Evolutionary conservation across 2,113 vertebrate species (phyloP).

Genomic region (Silurus glanis): DNA sequence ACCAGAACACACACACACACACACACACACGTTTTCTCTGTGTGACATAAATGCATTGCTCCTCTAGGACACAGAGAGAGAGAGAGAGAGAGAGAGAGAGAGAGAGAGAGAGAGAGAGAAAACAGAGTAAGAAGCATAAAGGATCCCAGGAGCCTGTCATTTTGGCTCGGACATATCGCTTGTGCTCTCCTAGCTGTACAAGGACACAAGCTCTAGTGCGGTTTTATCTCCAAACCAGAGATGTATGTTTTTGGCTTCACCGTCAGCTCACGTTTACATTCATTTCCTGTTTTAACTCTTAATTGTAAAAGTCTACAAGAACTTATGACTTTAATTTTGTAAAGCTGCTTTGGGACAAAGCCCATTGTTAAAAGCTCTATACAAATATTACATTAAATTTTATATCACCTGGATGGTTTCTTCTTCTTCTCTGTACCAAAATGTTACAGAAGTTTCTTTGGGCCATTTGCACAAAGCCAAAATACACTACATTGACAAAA

Average conservation of each 20-base stretch:
- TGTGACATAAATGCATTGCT: conserved; percentile 49
- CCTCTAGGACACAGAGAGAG: conserved; percentile 47
- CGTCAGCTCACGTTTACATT: background rate
- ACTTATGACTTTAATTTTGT: background rate
- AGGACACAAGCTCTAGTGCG: background rate
- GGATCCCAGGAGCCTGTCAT: conserved; percentile 66
- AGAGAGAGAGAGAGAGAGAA: conserved; percentile 49
- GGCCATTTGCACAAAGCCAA: background rate
- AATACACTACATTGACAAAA: background rate
- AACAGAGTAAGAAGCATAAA: conserved; percentile 74
- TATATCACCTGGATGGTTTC: background rate
- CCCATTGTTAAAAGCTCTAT: too few species aligned
- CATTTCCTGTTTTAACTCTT: background rate
- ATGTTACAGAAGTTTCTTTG: background rate
- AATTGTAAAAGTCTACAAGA: background rate
- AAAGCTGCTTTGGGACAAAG: too few species aligned
- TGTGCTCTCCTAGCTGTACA: conserved; percentile 51
- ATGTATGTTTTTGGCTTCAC: background rate
- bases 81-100: conserved; percentile 41
- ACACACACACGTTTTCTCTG: conserved; percentile 43
- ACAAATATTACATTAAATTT: too few species aligned
- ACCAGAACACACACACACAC: conserved; percentile 34
- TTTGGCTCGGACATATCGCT: conserved; percentile 66
- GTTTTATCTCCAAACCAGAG: conserved; percentile 23
- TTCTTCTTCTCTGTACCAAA: background rate